A percentile compares a stretch with the other conserved stretches of the same genome.
These are phyloP conservation scores for Seira sanloemensis DNA, from an alignment of 2,888 invertebrate genomes.

Conservation along the genomic window DNA sequence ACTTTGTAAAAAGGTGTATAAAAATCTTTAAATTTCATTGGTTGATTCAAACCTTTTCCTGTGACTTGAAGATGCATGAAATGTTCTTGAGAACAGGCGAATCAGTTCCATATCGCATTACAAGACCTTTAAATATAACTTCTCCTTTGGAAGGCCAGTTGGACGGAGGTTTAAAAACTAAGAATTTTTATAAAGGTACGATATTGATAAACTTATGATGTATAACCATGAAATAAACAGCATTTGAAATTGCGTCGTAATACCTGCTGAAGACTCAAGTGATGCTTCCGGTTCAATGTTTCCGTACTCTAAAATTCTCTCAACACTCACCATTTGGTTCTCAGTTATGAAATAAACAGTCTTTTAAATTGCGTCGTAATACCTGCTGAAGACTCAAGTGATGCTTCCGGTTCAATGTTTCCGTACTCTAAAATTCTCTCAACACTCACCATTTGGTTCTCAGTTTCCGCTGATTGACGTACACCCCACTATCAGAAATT, in stretches of 20 bases:
- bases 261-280: conserved; percentile 73
- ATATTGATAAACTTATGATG: not conserved
- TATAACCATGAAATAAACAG: not conserved
- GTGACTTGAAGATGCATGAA: conserved; percentile 75
- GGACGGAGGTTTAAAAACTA: conserved; percentile 62
- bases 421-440: conserved; percentile 78
- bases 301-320: conserved; percentile 77
- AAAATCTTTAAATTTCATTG: not conserved
- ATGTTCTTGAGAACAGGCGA: conserved; percentile 76
- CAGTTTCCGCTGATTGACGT: conserved; percentile 84
- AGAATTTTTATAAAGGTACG: not conserved
- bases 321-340: conserved; percentile 75
- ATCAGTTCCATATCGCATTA: conserved; percentile 63
- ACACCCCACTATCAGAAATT: conserved; percentile 82
- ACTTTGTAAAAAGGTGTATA: too few relatives aligned
- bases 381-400: conserved; percentile 73
- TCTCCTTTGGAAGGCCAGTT: conserved; percentile 70
- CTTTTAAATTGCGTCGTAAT: too few relatives aligned
- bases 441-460: conserved; percentile 61
- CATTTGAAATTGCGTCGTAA: not conserved
- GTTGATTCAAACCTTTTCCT: conserved; percentile 78
- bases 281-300: conserved; percentile 76
- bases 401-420: conserved; percentile 76
- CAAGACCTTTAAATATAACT: conserved; percentile 65
- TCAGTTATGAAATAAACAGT: too few relatives aligned